Percentiles rank a stretch among this genome's conserved stretches.
phyloP scores from a whole-genome alignment of 2,797 vertebrate species.

The Chrosomus eos region DNA sequence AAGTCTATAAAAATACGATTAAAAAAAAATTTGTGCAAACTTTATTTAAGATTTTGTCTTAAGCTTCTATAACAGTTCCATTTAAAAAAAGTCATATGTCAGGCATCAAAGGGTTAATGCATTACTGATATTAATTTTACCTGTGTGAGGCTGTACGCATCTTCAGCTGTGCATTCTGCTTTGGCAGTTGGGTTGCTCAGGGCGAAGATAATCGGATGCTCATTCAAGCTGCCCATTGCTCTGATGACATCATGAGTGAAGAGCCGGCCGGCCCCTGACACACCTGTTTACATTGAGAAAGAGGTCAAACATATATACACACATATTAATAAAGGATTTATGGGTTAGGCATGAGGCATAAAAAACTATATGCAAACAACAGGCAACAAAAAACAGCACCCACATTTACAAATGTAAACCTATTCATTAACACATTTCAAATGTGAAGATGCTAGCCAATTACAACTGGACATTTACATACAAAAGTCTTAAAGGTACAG shows the following conservation, averaged over 20 bases:
- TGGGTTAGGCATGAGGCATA: background rate
- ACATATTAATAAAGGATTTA: background rate
- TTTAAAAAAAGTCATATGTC: too few species aligned
- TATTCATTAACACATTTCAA: background rate
- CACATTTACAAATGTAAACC: background rate
- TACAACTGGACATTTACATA: background rate
- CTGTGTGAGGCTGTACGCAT: slow-evolving; percentile 90
- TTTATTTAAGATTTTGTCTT: background rate
- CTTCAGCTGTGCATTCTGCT: slow-evolving; percentile 95
- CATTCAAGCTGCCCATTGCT: slow-evolving; percentile 88
- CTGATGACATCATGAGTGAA: slow-evolving; percentile 88
- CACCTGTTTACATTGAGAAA: slow-evolving; percentile 76
- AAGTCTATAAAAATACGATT: too few species aligned
- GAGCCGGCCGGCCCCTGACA: slow-evolving; percentile 91
- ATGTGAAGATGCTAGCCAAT: background rate
- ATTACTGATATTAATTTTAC: slow-evolving; percentile 67
- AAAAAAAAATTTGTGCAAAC: background rate
- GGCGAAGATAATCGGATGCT: slow-evolving; percentile 92
- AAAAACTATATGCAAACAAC: background rate
- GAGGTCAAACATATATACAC: background rate
- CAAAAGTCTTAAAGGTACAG: background rate
- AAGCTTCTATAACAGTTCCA: too few species aligned
- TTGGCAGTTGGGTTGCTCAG: slow-evolving; percentile 93
- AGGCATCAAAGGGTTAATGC: background rate
- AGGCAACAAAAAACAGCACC: background rate